Base-by-base conservation (phyloP, 2,113 vertebrate genomes). In the Crotalus viridis region DNA sequence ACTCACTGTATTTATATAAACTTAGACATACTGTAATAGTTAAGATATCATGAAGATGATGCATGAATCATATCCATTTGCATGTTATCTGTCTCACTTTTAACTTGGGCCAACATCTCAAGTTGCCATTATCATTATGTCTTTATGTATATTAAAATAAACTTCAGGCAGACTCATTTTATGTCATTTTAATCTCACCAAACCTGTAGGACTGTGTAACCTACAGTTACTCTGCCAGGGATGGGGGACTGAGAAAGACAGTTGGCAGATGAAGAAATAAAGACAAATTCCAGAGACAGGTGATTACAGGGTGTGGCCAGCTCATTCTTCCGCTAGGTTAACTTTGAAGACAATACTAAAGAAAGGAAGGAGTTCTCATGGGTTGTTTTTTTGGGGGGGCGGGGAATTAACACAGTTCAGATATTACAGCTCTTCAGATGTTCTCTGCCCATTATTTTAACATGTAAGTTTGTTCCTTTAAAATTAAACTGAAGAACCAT, bases 211-310 rank as follows among this genome's bases (percentile, higher is more conserved):
- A 52, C 48, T 12, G 3, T 24, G n/a, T 46, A 55, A 54, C 48
- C 74, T 54, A 39, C n/a, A 43, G 87, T 89, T 81, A 74, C 28
- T 54, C 48, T 92, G 21, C 48, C 52, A 81, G 91, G 61, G 33
- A 56, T 85, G 52, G 54, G 48, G 43, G 64, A 85, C 52, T 89
- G 54, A n/a, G 61, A 46, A 92, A 85, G 91, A 81, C 54, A 56
- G 87, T 57, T 89, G 88, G 64, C 87, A 92, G 9, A 85, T 57
- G 64, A 92, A 39, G 55, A 85, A 92, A 52, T n/a, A 61, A 93
- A 89, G 88, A 33, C 43, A 33, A 17, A 85, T 48, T 91, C 5
- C 89, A 89, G 61, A 85, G 69, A 33, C 69, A 90, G 28, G 69
- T 39, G 69, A 89, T 93, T 89, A 85, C 28, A 51, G 55, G 69